Evolutionary conservation across 2,888 invertebrate genomes (phyloP).

Genomic region (Zonitis immaculata): DNA sequence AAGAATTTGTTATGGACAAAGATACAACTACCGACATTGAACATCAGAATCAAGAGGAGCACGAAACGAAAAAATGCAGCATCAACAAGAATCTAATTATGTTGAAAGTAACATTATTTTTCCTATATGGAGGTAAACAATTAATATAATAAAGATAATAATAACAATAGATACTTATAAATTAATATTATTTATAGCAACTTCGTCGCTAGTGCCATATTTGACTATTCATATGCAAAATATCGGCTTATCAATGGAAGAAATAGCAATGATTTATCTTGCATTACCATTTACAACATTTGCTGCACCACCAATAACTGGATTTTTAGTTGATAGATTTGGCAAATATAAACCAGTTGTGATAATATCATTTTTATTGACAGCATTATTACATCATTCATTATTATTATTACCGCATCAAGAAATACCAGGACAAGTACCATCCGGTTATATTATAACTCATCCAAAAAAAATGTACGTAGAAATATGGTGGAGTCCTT

Average conservation of each 20-base stretch:
- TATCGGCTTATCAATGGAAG: slow-evolving; percentile 78
- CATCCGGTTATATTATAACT: slow-evolving; percentile 70
- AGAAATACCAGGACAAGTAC: slow-evolving; percentile 70
- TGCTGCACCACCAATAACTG: slow-evolving; percentile 78
- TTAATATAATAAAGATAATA: background rate
- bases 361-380: slow-evolving; percentile 69
- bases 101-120: slow-evolving; percentile 76
- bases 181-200: slow-evolving; percentile 52
- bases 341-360: slow-evolving; percentile 82
- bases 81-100: slow-evolving; percentile 75
- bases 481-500: slow-evolving; percentile 82
- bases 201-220: slow-evolving; percentile 79
- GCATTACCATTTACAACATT: slow-evolving; percentile 83
- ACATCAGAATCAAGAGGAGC: slow-evolving; percentile 38
- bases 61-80: slow-evolving; percentile 44
- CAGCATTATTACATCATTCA: slow-evolving; percentile 75
- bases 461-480: slow-evolving; percentile 67
- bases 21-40: slow-evolving; percentile 51
- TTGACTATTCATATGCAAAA: slow-evolving; percentile 88
- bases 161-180: background rate
- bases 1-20: slow-evolving; percentile 41
- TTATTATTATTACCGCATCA: slow-evolving; percentile 74
- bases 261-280: slow-evolving; percentile 82
- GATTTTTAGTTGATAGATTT: slow-evolving; percentile 80
- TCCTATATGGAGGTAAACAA: slow-evolving; percentile 71